Conservation (phyloP, 2,888 invertebrate genomes). For the Boloria euphrosyne region DNA sequence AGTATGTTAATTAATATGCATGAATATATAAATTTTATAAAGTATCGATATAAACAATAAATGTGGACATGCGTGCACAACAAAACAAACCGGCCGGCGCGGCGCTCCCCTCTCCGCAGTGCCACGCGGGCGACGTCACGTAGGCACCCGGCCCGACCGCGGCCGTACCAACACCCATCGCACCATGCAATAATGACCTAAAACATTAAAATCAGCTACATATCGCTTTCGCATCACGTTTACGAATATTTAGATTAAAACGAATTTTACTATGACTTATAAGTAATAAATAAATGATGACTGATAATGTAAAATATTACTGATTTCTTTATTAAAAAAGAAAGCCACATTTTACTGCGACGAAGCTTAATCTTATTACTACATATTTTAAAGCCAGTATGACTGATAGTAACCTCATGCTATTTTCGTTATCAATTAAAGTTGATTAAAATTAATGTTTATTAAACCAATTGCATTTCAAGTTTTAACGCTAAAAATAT, state of each 20-base stretch:
- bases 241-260: neutral
- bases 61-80: conserved; percentile 60
- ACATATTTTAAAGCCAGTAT: too few species aligned
- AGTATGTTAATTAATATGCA: neutral
- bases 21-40: neutral
- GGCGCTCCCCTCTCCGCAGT: conserved; percentile 45
- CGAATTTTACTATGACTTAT: neutral
- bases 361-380: too few species aligned
- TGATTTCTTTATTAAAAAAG: too few species aligned
- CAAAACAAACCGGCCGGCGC: conserved; percentile 65
- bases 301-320: too few species aligned
- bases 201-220: conserved; percentile 20
- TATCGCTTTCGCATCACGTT: conserved; percentile 25
- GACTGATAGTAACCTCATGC: too few species aligned
- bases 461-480: too few species aligned
- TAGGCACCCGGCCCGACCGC: conserved; percentile 59
- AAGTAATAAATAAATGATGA: too few species aligned
- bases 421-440: too few species aligned
- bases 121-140: conserved; percentile 79
- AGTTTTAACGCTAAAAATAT: too few species aligned
- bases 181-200: conserved; percentile 33
- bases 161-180: conserved; percentile 18
- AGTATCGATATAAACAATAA: conserved; percentile 7
- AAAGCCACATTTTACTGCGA: too few species aligned
- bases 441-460: too few species aligned